phyloP scores from a whole-genome alignment of 2,797 vertebrate genomes.

The Halcyon badia region DNA sequence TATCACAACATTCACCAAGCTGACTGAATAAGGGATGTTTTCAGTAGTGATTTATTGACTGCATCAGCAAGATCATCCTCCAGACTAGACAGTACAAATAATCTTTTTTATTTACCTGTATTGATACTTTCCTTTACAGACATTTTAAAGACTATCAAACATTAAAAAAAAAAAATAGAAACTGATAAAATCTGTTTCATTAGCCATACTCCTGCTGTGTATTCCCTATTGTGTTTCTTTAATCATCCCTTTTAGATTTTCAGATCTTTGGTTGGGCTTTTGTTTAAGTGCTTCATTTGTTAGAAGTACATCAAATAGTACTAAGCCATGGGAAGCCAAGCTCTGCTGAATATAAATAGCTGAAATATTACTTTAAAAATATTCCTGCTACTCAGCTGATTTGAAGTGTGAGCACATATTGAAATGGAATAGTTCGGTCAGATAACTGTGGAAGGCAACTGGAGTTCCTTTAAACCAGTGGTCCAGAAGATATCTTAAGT shows the following conservation, averaged over 20 bases:
- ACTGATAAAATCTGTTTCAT: neutral
- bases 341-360: neutral
- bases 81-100: neutral
- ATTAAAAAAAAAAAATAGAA: neutral
- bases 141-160: neutral
- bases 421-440: neutral
- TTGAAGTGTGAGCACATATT: neutral
- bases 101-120: neutral
- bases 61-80: neutral
- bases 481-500: neutral
- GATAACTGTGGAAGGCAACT: neutral
- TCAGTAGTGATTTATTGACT: neutral
- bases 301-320: neutral
- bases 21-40: neutral
- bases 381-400: neutral
- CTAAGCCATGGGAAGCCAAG: neutral
- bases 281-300: neutral
- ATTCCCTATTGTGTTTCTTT: neutral
- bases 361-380: neutral
- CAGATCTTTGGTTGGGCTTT: neutral
- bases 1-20: neutral
- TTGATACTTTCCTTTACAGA: neutral
- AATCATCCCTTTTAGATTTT: neutral
- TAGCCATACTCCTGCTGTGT: neutral
- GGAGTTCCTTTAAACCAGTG: neutral